phyloP scores from a whole-genome alignment of 1,140 invertebrate genomes.

The Trialeurodes vaporariorum region DNA sequence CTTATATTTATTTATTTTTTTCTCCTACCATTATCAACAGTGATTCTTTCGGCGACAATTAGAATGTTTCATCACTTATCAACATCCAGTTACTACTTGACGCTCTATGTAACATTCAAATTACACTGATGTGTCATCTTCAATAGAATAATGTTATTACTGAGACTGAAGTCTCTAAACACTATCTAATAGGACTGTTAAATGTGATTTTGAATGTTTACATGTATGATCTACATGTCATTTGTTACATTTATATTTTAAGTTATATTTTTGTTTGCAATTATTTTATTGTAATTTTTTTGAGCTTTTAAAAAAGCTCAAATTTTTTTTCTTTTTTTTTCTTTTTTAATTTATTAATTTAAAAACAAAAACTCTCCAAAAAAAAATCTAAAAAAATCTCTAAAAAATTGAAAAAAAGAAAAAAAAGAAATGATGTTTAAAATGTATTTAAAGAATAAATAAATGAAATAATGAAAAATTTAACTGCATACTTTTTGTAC shows the following conservation, averaged over 20 bases:
- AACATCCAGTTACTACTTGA: neutral
- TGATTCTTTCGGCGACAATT: too few relatives aligned
- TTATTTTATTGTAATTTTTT: slow-evolving; percentile 1
- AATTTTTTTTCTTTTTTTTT: too few relatives aligned
- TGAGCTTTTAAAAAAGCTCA: neutral
- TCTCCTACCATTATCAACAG: neutral
- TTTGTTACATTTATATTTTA: neutral
- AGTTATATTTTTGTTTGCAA: slow-evolving; percentile 1
- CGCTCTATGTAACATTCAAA: neutral
- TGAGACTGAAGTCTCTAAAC: neutral
- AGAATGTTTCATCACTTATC: neutral
- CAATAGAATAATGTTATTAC: neutral
- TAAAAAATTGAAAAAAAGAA: too few relatives aligned
- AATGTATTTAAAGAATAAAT: neutral
- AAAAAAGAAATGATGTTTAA: neutral
- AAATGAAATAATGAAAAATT: neutral
- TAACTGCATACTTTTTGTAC: neutral
- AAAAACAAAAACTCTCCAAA: too few relatives aligned
- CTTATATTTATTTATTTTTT: neutral
- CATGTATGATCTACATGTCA: neutral
- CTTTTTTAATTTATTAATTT: neutral
- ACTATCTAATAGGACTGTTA: neutral
- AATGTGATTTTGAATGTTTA: slow-evolving; percentile 1
- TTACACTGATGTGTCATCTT: neutral
- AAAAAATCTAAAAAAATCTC: too few relatives aligned